These are phyloP conservation scores for Hephaestus fuliginosus DNA, from an alignment of 2,797 vertebrate species.

Conservation along the genomic window DNA sequence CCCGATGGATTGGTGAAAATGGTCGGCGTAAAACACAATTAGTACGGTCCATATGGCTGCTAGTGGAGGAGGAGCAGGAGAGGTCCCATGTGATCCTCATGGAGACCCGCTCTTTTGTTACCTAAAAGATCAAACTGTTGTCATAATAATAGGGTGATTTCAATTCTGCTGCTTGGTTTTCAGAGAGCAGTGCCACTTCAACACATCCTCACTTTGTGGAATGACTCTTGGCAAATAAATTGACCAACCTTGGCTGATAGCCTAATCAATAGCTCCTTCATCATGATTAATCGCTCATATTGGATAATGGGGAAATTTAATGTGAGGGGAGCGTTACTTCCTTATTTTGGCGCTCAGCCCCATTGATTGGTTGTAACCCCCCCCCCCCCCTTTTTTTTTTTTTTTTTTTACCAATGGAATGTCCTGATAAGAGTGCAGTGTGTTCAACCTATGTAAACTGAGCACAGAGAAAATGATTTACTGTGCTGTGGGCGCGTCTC, in stretches of 20 bases:
- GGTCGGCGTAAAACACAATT: slow-evolving; percentile 86
- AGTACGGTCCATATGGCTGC: slow-evolving; percentile 85
- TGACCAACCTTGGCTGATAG: slow-evolving; percentile 64
- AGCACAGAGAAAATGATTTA: slow-evolving; percentile 78
- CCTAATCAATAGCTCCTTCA: slow-evolving; percentile 78
- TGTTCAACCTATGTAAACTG: slow-evolving; percentile 76
- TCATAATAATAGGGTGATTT: slow-evolving; percentile 78
- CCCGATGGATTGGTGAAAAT: slow-evolving; percentile 83
- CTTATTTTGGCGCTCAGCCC: slow-evolving; percentile 68
- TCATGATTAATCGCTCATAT: slow-evolving; percentile 81
- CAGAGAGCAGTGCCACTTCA: slow-evolving; percentile 34
- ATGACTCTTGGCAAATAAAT: slow-evolving; percentile 71
- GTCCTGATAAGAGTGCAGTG: slow-evolving; percentile 60
- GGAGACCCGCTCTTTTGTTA: slow-evolving; percentile 78
- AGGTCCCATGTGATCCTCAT: slow-evolving; percentile 72
- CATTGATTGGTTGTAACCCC: slow-evolving; percentile 70
- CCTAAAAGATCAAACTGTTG: slow-evolving; percentile 84
- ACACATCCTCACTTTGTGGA: slow-evolving; percentile 55
- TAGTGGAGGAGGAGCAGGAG: slow-evolving; percentile 74
- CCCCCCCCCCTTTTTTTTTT: too few relatives aligned
- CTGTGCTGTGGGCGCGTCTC: slow-evolving; percentile 76
- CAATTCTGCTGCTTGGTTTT: slow-evolving; percentile 55
- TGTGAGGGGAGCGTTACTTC: slow-evolving; percentile 76
- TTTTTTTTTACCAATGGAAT: slow-evolving; percentile 66
- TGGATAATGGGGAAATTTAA: slow-evolving; percentile 77